Base-by-base conservation (phyloP, 2,888 invertebrate genomes). In the Torymus texanus region DNA sequence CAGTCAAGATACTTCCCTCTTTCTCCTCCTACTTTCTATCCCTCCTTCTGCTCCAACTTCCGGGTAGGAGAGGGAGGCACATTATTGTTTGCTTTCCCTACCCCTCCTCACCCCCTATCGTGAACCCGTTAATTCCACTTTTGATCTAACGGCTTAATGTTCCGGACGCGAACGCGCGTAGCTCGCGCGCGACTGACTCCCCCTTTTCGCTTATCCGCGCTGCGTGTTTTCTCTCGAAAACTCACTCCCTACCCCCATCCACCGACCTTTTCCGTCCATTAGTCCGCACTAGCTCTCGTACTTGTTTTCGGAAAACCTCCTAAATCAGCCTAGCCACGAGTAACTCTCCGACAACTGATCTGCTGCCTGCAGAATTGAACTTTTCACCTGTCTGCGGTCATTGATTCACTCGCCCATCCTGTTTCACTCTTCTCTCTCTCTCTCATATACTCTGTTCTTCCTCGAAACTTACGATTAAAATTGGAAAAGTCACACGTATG, bases 61-160 rank as follows among this genome's bases (percentile, higher is more conserved):
- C 21, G 2, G 21, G 2, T 21, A 2, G 21, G 21, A n/a, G 21
- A 5, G 41, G 8, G 41, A 3, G 41, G 21, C 21, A 11, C 53
- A 62, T 53, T 53, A 53, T 65, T 65, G 14, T 51, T 59, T 75
- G 16, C 12, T 5, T 24, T 18, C 53, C 41, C 41, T 0, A 1
- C 41, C 41, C 5, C 21, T 21, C 21, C 21, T 21, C 10, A 5
- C 41, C 5, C 8, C 41, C 41, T 41, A 41, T 41, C 58, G 59
- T 51, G 18, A 51, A 16, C 13, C 62, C 65, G n/a, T 66, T 63
- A 50, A 66, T 58, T 75, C 62, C 51, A 53, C 53, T 62, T 72
- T 62, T 72, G 53, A 72, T 72, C 72, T 62, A 16, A 16, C 62
- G 62, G 24, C 29, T 72, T 72, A 72, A 72, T 72, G 62, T 68